These are phyloP conservation scores for Masticophis lateralis DNA, from an alignment of 2,797 vertebrate genomes.

Conservation along the genomic window DNA sequence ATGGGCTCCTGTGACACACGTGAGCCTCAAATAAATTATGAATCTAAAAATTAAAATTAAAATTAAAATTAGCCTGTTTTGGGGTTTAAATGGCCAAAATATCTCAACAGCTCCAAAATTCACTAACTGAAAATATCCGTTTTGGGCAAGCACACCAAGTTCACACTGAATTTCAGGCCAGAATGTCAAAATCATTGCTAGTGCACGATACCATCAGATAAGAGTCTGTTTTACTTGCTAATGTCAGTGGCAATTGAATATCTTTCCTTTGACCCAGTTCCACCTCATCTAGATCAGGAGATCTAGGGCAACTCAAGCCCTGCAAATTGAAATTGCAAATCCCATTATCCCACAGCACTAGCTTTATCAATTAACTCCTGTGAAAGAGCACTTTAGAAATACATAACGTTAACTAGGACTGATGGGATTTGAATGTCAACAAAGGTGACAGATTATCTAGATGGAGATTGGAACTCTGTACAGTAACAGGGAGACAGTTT, in stretches of 20 bases:
- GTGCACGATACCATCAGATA: not conserved
- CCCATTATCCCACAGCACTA: not conserved
- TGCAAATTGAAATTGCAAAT: not conserved
- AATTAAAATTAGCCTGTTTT: not conserved
- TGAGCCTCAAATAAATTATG: not conserved
- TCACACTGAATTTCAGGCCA: not conserved
- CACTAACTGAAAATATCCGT: not conserved
- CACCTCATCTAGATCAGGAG: not conserved
- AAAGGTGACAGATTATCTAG: not conserved
- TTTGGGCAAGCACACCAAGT: not conserved
- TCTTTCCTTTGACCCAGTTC: not conserved
- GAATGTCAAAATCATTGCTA: not conserved
- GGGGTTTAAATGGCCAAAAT: not conserved
- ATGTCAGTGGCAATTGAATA: not conserved
- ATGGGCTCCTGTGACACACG: not conserved
- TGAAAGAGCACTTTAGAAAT: not conserved
- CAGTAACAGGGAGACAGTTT: not conserved
- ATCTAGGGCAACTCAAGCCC: not conserved
- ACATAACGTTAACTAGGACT: not conserved
- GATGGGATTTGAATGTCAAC: not conserved
- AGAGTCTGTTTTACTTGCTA: not conserved
- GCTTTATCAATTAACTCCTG: not conserved
- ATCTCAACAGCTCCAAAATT: not conserved
- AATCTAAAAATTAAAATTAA: not conserved
- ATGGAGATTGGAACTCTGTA: not conserved